Conservation (phyloP, 1,140 invertebrate genomes). For the Monochamus saltuarius region DNA sequence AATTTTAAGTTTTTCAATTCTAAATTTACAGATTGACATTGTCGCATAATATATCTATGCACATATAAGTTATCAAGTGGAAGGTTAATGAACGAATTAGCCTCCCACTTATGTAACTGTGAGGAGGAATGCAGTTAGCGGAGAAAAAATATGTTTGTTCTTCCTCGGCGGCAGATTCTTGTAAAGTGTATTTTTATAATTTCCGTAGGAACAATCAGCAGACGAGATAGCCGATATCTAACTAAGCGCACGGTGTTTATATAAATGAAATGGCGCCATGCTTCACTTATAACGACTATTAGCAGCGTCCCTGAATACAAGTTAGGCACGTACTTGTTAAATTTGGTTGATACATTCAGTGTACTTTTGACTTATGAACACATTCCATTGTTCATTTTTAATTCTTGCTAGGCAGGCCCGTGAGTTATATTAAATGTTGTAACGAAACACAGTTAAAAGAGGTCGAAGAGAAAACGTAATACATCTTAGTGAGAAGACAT, state of each 20-base stretch:
- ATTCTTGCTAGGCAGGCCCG: neutral
- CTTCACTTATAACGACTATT: conserved; percentile 50
- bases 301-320: conserved; percentile 46
- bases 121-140: no score
- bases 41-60: no score
- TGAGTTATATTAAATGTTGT: conserved; percentile 5
- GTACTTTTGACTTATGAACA: conserved; percentile 3
- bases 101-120: no score
- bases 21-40: no score
- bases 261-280: conserved; percentile 52
- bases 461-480: conserved; percentile 38
- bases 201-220: conserved; percentile 45
- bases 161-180: no score
- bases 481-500: conserved; percentile 40
- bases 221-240: conserved; percentile 44
- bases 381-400: no score
- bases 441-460: conserved; percentile 21
- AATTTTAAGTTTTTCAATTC: no score
- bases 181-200: conserved; percentile 21
- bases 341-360: conserved; percentile 42
- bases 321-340: conserved; percentile 51
- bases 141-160: no score
- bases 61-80: no score
- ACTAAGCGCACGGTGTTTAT: conserved; percentile 46
- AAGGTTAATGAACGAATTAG: no score